Percentiles rank a stretch among this genome's conserved stretches.
These are phyloP conservation scores for Caranx melampygus DNA, from an alignment of 2,113 vertebrate species.

Conservation along the genomic window DNA sequence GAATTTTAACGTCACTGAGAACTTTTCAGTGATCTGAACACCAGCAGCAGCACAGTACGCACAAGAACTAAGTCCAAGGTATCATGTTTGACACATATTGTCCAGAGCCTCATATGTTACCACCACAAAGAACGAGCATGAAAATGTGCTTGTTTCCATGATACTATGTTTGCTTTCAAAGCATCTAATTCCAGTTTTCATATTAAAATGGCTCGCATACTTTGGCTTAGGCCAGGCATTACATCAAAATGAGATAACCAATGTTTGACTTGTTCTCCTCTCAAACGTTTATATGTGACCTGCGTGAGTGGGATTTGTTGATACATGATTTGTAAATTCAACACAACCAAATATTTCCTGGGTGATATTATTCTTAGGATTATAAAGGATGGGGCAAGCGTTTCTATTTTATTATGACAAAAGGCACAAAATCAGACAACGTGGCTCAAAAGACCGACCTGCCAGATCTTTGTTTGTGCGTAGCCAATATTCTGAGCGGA, in stretches of 20 bases:
- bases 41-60: conserved; percentile 1
- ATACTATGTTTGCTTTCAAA: conserved; percentile 53
- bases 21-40: conserved; percentile 4
- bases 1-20: conserved; percentile 5
- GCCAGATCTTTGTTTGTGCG: conserved; percentile 38
- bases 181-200: conserved; percentile 53
- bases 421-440: conserved; percentile 26
- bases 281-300: conserved; percentile 54
- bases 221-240: conserved; percentile 53
- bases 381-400: conserved; percentile 23
- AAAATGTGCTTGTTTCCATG: conserved; percentile 17
- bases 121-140: neutral
- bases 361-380: conserved; percentile 51
- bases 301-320: conserved; percentile 55
- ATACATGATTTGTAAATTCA: conserved; percentile 49
- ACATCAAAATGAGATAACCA: conserved; percentile 61
- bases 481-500: conserved; percentile 21
- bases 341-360: conserved; percentile 59
- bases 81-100: neutral
- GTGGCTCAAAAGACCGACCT: conserved; percentile 1
- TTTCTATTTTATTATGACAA: conserved; percentile 13
- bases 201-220: conserved; percentile 55
- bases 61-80: neutral
- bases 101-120: neutral
- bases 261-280: conserved; percentile 62